Conservation (phyloP, 1,140 invertebrate genomes). For the Ceratoteleas bidentatus region DNA sequence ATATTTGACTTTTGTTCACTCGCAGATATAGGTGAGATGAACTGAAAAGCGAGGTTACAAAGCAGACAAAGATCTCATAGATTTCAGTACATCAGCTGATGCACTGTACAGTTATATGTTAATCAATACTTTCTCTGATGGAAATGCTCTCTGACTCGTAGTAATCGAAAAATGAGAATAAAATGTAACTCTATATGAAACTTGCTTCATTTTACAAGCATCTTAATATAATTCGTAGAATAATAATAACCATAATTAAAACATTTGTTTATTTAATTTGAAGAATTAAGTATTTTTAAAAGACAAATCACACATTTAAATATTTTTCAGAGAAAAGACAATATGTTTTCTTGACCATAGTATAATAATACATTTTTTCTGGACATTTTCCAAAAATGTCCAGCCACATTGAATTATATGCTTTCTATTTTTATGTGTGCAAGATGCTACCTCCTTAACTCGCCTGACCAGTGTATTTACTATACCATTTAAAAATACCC, state of each 20-base stretch:
- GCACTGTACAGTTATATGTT: slow-evolving; percentile 36
- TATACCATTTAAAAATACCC: slow-evolving; percentile 7
- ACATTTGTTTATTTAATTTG: too few relatives aligned
- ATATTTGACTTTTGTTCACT: too few relatives aligned
- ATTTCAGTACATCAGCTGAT: slow-evolving; percentile 26
- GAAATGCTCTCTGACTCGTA: slow-evolving; percentile 13
- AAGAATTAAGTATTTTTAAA: too few relatives aligned
- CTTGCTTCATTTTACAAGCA: too few relatives aligned
- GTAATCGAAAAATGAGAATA: neutral
- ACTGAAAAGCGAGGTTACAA: slow-evolving; percentile 7
- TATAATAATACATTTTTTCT: too few relatives aligned
- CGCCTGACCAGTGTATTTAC: slow-evolving; percentile 13
- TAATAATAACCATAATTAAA: too few relatives aligned
- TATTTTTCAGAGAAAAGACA: too few relatives aligned
- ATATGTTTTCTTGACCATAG: too few relatives aligned
- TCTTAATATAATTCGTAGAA: too few relatives aligned
- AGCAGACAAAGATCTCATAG: slow-evolving; percentile 19
- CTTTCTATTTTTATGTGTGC: slow-evolving; percentile 18
- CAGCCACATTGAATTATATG: slow-evolving; percentile 5
- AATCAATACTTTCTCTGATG: slow-evolving; percentile 48
- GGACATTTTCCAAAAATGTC: slow-evolving; percentile 31
- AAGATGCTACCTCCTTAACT: slow-evolving; percentile 2
- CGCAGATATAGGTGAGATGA: neutral
- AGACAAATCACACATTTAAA: too few relatives aligned
- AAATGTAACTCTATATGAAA: too few relatives aligned